These are phyloP conservation scores for Lomographa bimaculata DNA, from an alignment of 2,888 invertebrate species.

Conservation along the genomic window DNA sequence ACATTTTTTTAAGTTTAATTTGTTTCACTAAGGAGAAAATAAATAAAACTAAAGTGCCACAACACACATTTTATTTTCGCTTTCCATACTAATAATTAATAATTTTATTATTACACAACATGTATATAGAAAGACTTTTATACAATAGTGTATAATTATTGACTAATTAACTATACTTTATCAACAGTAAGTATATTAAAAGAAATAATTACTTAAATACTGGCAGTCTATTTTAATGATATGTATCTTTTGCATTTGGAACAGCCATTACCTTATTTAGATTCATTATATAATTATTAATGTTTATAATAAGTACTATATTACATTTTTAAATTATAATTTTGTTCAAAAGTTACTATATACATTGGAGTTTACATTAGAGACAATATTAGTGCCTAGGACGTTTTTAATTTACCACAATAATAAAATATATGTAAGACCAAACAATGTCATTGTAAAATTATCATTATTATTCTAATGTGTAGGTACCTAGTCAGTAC, in stretches of 20 bases:
- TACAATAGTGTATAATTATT: slow-evolving; percentile 82
- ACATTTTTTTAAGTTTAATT: no score
- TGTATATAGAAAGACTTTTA: slow-evolving; percentile 83
- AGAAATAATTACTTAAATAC: slow-evolving; percentile 48
- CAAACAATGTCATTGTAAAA: no score
- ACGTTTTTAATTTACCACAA: slow-evolving; percentile 27
- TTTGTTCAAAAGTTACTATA: no score
- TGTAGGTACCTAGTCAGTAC: no score
- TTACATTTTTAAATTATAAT: no score
- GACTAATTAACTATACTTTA: slow-evolving; percentile 69
- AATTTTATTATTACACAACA: slow-evolving; percentile 81
- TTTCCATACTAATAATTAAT: slow-evolving; percentile 59
- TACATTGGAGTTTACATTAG: slow-evolving; percentile 17
- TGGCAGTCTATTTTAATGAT: slow-evolving; percentile 83
- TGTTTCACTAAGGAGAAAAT: no score
- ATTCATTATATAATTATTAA: slow-evolving; percentile 26
- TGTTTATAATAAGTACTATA: no score
- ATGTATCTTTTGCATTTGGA: slow-evolving; percentile 82
- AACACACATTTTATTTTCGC: slow-evolving; percentile 78
- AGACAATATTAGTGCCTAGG: slow-evolving; percentile 32
- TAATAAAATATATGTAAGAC: no score
- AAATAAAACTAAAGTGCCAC: slow-evolving; percentile 53
- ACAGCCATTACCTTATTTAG: slow-evolving; percentile 64
- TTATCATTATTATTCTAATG: no score
- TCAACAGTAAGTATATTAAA: slow-evolving; percentile 82